phyloP scores from a whole-genome alignment of 2,113 vertebrate genomes.

The Terrapene triunguis region DNA sequence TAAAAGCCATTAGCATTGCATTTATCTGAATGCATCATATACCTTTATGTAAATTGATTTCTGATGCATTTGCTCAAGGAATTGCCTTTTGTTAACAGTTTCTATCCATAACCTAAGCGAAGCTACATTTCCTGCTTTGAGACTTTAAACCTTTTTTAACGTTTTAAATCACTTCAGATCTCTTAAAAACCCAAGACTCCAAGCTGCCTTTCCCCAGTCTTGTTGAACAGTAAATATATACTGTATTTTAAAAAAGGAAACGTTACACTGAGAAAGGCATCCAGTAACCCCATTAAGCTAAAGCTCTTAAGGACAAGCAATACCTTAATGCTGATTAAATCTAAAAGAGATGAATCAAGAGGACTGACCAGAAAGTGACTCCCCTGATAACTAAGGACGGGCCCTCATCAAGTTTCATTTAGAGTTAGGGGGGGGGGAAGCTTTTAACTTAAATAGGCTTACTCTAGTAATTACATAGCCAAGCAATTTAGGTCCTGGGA shows the following conservation, averaged over 20 bases:
- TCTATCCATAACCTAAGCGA: conserved; percentile 86
- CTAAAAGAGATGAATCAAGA: conserved; percentile 96
- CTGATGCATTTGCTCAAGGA: conserved; percentile 89
- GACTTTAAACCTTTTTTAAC: conserved; percentile 74
- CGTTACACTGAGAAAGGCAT: conserved; percentile 89
- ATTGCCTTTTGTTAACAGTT: conserved; percentile 90
- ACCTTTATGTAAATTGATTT: conserved; percentile 93
- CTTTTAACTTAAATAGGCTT: conserved; percentile 96
- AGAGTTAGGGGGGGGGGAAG: conserved; percentile 80
- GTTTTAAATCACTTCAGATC: conserved; percentile 88
- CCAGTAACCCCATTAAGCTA: conserved; percentile 97
- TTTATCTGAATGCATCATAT: conserved; percentile 89
- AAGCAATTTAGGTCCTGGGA: conserved; percentile 91
- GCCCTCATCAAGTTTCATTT: conserved; percentile 97
- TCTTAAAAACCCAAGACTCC: conserved; percentile 81
- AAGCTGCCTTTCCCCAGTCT: conserved; percentile 86
- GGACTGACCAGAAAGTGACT: conserved; percentile 94
- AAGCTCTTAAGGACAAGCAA: conserved; percentile 97
- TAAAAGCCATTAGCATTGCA: conserved; percentile 90
- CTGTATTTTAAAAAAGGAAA: conserved; percentile 79
- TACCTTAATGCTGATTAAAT: conserved; percentile 98
- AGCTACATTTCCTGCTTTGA: conserved; percentile 86
- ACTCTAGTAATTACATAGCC: conserved; percentile 95
- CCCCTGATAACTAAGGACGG: conserved; percentile 92
- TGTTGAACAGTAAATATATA: conserved; percentile 91